Evolutionary conservation across 2,113 vertebrate species (phyloP), one percentile per base, ranked within the genome.

Genomic region (Melanostigma gelatinosum): DNA sequence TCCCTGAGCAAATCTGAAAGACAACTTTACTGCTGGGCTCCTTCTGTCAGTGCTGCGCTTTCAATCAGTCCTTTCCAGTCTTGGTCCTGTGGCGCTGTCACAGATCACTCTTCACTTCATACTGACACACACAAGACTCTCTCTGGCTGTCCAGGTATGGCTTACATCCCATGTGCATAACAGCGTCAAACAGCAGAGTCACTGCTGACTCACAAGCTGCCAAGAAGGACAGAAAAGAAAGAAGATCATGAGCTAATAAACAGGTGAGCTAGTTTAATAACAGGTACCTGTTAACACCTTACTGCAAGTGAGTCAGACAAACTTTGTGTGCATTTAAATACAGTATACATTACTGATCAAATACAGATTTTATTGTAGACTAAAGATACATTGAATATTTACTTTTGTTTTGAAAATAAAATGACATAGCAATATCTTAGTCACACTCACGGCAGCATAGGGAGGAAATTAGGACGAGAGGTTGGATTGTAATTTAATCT

Each of bases 61-160:
- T 52, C 1, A 32, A 60, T 36, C 44, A 22, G 77, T 80, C 57
- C 8, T 1, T 62, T 32, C 13, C n/a, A 75, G 69, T 69, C 46
- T 29, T 24, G 34, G 50, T 24, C 29, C 36, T 29, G 63, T 15
- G 44, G 40, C 10, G 0, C 15, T 1, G 27, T 97, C 89, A 99
- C 70, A 99, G 96, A 38, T 99, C 98, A 6, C 67, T 93, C 83
- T 97, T 99, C 29, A 95, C 88, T 86, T 99, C 96, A 0, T 96
- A 97, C 7, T 3, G 96, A 86, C 98, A 99, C 78, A 94, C 91
- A 22, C 98, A 99, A 0, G 97, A 96, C 2, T 96, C 96, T 68
- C 97, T 94, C 85, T 99, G 98, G 82, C 98, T 97, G 80, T 99
- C 98, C 95, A 99, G 93, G 92, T 98, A 99, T 0, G 98, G 98